Evolutionary conservation across 2,888 invertebrate genomes (phyloP), one percentile per base, ranked within the genome.

Genomic region (Ochropleura plecta): DNA sequence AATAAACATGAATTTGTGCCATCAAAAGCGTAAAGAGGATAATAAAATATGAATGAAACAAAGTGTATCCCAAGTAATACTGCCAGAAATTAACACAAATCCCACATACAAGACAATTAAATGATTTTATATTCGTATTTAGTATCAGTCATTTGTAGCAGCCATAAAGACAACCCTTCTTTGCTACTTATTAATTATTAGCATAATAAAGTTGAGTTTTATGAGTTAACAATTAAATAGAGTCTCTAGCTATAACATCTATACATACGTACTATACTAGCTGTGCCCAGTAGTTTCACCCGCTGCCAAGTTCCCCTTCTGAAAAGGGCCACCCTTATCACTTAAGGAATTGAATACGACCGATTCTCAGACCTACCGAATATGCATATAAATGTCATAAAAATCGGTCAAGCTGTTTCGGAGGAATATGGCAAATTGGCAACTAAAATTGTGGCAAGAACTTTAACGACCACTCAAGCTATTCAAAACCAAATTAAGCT

Each of bases 1-100:
- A 46, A 20, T 42, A 82, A 82, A 76, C 53, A 55, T 18, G 20
- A 49, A 8, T 76, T 78, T 46, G 48, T 20, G 30, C 64, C 42
- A 81, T 76, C 12, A 76, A 82, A 82, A 82, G 4, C 57, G 5
- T 42, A 48, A 42, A 78, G 68, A 64, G 20, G 20, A 77, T 53
- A 77, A 2, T 77, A 67, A 78, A 78, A 78, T 67, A 67, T 77
- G 63, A 76, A 82, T 81, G 57, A 76, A 49, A 30, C 66, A 77
- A 63, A 55, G 40, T 46, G n/a, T 64, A 64, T 30, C 20, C 46
- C 46, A 67, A 82, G 62, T 77, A 63, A 67, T 59, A 59, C 42
- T 0, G 5, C 18, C 20, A 76, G n/a, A 55, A 66, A 66, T 77
- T 57, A 66, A 66, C 55, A 64, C 71, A 83, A 73, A 67, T 53